Conservation (phyloP, 2,888 invertebrate genomes). For the Tridacna gigas region DNA sequence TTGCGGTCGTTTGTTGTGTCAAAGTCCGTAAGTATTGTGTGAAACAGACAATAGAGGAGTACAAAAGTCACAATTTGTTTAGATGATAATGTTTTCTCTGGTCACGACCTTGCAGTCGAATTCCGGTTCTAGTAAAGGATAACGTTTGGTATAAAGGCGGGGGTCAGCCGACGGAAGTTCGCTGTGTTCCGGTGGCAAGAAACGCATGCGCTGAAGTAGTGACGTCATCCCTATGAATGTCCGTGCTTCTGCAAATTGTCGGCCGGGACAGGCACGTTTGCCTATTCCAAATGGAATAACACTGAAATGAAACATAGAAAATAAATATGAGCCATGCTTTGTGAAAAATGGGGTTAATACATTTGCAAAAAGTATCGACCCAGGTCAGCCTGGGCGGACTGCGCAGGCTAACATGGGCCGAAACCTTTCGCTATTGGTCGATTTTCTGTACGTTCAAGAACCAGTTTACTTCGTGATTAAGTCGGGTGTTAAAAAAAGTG, state of each 20-base stretch:
- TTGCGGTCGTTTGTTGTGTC: too few relatives aligned
- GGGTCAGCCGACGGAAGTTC: constrained; percentile 63
- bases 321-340: neutral
- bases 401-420: too few relatives aligned
- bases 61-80: neutral
- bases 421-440: too few relatives aligned
- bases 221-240: constrained; percentile 56
- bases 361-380: too few relatives aligned
- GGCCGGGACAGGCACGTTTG: constrained; percentile 60
- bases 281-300: constrained; percentile 63
- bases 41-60: neutral
- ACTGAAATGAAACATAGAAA: constrained; percentile 38
- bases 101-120: constrained; percentile 53
- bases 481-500: too few relatives aligned
- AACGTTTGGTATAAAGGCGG: constrained; percentile 55
- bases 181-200: constrained; percentile 54
- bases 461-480: too few relatives aligned
- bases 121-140: constrained; percentile 56
- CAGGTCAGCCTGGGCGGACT: too few relatives aligned
- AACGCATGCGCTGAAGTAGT: constrained; percentile 54
- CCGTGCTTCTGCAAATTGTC: constrained; percentile 58
- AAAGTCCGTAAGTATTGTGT: too few relatives aligned
- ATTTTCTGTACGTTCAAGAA: too few relatives aligned
- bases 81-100: constrained; percentile 39
- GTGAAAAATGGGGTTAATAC: too few relatives aligned